These are phyloP conservation scores for Urocyon cinereoargenteus DNA, from an alignment of 2,797 vertebrate genomes.

Conservation along the genomic window DNA sequence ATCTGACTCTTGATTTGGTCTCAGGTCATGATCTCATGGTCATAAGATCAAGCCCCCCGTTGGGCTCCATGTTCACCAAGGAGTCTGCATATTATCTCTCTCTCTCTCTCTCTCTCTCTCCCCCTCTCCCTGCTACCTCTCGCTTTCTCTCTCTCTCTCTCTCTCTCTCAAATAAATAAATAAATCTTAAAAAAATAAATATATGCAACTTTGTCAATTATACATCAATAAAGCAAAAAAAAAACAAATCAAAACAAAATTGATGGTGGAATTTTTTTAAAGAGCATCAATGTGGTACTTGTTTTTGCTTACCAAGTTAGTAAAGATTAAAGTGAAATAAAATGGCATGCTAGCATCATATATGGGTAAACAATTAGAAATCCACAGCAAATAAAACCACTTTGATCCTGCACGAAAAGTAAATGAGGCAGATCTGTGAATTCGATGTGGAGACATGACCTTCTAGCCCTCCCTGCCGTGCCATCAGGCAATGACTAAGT, in stretches of 20 bases:
- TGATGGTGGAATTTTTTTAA: not conserved
- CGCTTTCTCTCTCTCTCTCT: not conserved
- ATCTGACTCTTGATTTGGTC: not conserved
- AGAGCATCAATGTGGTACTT: not conserved
- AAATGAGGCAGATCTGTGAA: not conserved
- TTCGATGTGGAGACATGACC: not conserved
- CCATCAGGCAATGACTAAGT: not conserved
- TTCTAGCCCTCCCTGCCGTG: not conserved
- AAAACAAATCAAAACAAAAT: not conserved
- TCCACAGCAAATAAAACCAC: not conserved
- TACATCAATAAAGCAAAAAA: not conserved
- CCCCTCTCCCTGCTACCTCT: too few species aligned
- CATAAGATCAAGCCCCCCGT: not conserved
- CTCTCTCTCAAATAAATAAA: not conserved
- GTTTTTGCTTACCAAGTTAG: not conserved
- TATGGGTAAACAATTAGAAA: constrained; percentile 6
- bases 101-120: not conserved
- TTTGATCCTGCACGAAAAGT: not conserved
- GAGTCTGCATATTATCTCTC: too few species aligned
- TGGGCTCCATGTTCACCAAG: not conserved
- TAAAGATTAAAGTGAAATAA: not conserved
- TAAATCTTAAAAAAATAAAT: not conserved
- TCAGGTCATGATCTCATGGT: not conserved
- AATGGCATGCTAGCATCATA: not conserved
- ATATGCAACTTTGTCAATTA: not conserved